phyloP scores from a whole-genome alignment of 2,888 invertebrate genomes.

The Eupithecia dodoneata region DNA sequence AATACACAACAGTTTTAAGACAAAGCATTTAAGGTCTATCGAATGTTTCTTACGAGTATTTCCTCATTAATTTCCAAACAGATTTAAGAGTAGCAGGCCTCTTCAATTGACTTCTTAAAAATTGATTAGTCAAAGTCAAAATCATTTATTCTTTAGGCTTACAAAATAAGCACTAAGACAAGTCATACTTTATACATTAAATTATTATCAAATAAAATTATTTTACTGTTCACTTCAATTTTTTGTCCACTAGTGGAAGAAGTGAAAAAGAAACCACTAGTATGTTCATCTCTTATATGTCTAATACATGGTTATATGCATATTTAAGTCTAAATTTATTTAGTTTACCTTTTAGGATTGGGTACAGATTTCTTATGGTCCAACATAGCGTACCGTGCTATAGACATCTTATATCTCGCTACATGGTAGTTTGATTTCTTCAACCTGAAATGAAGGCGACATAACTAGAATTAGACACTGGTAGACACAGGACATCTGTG shows the following conservation, averaged over 20 bases:
- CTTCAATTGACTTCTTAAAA: background rate
- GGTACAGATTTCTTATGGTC: constrained; percentile 95
- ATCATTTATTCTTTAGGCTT: too few species aligned
- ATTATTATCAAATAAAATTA: too few species aligned
- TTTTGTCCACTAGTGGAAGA: too few species aligned
- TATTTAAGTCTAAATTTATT: background rate
- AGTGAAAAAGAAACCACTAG: too few species aligned
- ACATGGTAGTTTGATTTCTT: constrained; percentile 93
- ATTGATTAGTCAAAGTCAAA: too few species aligned
- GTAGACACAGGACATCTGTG: background rate
- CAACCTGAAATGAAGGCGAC: constrained; percentile 69
- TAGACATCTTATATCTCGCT: constrained; percentile 94
- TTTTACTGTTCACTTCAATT: too few species aligned
- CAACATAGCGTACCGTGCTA: constrained; percentile 98
- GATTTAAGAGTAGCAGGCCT: too few species aligned
- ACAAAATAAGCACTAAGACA: too few species aligned
- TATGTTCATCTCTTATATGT: too few species aligned
- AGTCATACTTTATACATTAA: too few species aligned
- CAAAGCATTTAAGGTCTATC: background rate
- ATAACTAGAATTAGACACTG: background rate
- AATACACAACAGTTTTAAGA: background rate
- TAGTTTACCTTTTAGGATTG: constrained; percentile 91
- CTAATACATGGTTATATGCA: too few species aligned
- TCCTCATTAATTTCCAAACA: too few species aligned
- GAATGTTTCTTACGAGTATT: background rate